phyloP scores from a whole-genome alignment of 2,888 invertebrate species.

The Onchidella celtica region DNA sequence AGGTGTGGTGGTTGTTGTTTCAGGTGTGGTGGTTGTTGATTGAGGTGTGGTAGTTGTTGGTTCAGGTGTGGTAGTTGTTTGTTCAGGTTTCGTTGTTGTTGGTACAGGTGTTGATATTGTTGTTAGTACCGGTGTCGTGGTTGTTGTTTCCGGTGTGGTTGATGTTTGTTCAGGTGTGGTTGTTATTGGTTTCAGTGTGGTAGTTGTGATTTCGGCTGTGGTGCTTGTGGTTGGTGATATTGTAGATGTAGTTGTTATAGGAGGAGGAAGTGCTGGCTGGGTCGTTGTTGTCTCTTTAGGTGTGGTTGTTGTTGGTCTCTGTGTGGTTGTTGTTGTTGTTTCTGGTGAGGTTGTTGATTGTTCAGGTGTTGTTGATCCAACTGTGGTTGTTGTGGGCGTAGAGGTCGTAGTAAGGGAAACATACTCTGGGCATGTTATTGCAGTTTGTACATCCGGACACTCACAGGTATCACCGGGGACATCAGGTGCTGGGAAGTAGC shows the following conservation, averaged over 20 bases:
- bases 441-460: background rate
- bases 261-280: no score
- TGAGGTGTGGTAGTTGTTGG: background rate
- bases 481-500: background rate
- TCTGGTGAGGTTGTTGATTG: background rate
- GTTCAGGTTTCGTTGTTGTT: background rate
- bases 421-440: background rate
- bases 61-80: background rate
- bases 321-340: background rate
- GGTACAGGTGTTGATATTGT: no score
- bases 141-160: no score
- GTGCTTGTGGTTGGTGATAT: no score
- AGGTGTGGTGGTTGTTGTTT: background rate
- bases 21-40: background rate
- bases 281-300: no score
- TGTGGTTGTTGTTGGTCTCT: background rate
- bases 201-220: no score
- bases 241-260: no score
- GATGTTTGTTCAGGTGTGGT: no score
- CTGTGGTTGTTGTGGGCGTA: background rate
- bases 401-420: background rate
- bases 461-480: constrained; percentile 2
- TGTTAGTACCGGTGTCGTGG: no score
- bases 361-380: background rate
- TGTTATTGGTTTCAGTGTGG: no score